A percentile compares a stretch with the other conserved stretches of the same genome.
Conservation (phyloP, 2,113 vertebrate species). For the Sarotherodon lohbergeri region DNA sequence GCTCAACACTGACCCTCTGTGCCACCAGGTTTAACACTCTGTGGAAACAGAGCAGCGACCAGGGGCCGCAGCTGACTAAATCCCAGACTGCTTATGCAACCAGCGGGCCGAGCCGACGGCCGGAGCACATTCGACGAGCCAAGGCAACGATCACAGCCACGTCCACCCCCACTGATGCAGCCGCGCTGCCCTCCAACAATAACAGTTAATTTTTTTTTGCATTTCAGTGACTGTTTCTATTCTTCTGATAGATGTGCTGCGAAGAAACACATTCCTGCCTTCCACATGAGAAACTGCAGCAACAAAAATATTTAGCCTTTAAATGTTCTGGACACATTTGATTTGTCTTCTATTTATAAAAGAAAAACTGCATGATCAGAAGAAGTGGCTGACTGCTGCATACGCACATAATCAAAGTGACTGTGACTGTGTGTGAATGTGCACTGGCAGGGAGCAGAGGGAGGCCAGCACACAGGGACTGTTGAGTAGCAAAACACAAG, state of each 20-base stretch:
- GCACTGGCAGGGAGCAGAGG: background rate
- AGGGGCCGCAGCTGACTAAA: slow-evolving; percentile 12
- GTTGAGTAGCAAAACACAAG: background rate
- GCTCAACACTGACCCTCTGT: background rate
- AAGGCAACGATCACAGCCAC: background rate
- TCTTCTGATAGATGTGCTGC: background rate
- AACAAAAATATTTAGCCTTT: background rate
- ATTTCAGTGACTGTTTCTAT: background rate
- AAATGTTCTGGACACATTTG: background rate
- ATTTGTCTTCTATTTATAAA: background rate
- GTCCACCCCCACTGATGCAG: background rate
- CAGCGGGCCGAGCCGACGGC: background rate
- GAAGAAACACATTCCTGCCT: background rate
- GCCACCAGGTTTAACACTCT: slow-evolving; percentile 9
- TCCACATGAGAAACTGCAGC: background rate
- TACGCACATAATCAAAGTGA: background rate
- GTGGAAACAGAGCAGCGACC: background rate
- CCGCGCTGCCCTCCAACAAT: background rate
- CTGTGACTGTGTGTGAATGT: background rate
- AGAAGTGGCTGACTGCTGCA: background rate
- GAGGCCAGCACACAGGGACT: background rate
- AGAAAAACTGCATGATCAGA: background rate
- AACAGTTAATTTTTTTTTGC: background rate
- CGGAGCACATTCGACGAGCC: background rate
- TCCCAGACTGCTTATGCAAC: slow-evolving; percentile 51